Evolutionary conservation across 1,140 invertebrate species (phyloP).

Genomic region (Leptopilina boulardi): DNA sequence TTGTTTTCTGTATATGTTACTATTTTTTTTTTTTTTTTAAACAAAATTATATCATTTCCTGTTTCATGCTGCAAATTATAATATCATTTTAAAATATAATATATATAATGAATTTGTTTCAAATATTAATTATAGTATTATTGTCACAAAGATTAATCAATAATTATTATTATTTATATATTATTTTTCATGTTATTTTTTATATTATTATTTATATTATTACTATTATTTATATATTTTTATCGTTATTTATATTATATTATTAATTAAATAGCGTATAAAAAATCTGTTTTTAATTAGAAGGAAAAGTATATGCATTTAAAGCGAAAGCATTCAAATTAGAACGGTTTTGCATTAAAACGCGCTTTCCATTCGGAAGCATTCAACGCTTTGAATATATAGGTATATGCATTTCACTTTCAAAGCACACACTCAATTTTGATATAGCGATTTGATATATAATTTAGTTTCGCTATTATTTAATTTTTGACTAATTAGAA

Average conservation of each 20-base stretch:
- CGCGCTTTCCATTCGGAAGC: not conserved
- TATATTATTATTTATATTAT: too few species aligned
- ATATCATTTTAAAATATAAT: too few species aligned
- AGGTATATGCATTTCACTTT: slow-evolving; percentile 16
- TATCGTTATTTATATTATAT: not conserved
- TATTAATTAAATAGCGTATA: not conserved
- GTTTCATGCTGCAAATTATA: too few species aligned
- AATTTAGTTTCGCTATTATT: not conserved
- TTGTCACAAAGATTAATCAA: too few species aligned
- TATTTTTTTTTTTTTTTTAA: not conserved
- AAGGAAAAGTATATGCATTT: not conserved
- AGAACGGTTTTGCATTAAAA: not conserved
- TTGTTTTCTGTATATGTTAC: not conserved
- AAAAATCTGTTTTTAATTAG: not conserved
- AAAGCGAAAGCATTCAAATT: slow-evolving; percentile 9
- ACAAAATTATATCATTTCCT: too few species aligned
- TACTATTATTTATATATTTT: too few species aligned
- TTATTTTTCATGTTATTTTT: too few species aligned
- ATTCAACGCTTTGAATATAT: not conserved
- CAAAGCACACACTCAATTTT: not conserved
- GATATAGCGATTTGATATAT: not conserved
- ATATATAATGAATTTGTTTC: too few species aligned
- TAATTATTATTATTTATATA: too few species aligned
- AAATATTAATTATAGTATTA: too few species aligned
- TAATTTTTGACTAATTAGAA: too few species aligned